phyloP scores from a whole-genome alignment of 2,888 invertebrate species.

The Acanthoscelides obtectus region DNA sequence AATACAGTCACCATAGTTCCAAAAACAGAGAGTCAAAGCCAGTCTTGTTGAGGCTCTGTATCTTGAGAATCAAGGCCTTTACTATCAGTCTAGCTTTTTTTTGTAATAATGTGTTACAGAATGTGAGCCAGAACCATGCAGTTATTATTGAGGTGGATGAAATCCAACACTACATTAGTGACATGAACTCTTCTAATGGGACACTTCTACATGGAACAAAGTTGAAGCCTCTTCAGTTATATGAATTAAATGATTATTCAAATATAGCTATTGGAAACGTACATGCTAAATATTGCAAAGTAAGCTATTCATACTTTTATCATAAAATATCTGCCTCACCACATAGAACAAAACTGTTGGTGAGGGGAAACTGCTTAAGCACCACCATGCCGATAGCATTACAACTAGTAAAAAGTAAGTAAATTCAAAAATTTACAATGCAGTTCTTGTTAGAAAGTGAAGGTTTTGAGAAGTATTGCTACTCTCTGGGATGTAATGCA shows the following conservation, averaged over 20 bases:
- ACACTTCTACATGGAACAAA: constrained; percentile 31
- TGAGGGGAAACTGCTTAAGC: no score
- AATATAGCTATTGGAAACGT: constrained; percentile 35
- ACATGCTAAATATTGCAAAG: constrained; percentile 24
- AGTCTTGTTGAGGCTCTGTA: no score
- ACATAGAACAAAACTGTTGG: no score
- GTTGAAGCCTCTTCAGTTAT: constrained; percentile 34
- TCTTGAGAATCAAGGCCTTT: background rate
- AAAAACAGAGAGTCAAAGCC: no score
- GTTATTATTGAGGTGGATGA: constrained; percentile 37
- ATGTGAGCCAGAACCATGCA: constrained; percentile 43
- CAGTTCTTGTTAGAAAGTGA: no score
- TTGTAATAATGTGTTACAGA: constrained; percentile 28
- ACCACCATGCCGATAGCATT: no score
- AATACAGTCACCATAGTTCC: no score
- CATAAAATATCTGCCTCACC: no score
- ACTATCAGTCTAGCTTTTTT: background rate
- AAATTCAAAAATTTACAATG: no score
- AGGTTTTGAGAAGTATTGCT: no score
- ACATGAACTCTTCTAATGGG: constrained; percentile 42
- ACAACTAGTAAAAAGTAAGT: no score
- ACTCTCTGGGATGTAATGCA: no score
- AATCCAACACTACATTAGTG: constrained; percentile 37
- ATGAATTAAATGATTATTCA: constrained; percentile 30
- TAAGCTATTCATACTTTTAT: constrained; percentile 8